phyloP scores from a whole-genome alignment of 1,140 invertebrate species.

The Nasonia longicornis region DNA sequence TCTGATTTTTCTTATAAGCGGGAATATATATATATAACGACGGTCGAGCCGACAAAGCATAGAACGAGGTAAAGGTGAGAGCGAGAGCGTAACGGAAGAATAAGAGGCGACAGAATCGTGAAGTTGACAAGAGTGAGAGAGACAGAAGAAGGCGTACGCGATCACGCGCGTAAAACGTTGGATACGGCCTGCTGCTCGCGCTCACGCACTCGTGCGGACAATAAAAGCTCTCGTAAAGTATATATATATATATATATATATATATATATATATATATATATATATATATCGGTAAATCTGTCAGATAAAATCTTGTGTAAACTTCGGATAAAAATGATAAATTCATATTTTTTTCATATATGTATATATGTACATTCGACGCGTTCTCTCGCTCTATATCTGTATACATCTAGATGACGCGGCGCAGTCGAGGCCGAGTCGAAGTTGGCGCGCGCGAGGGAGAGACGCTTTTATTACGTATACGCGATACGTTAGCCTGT shows the following conservation, averaged over 20 bases:
- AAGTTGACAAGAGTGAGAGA: background rate
- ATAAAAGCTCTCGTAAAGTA: constrained; percentile 35
- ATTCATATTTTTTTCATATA: constrained; percentile 11
- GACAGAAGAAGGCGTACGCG: background rate
- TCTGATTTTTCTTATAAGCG: too few relatives aligned
- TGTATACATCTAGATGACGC: too few relatives aligned
- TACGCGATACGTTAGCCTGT: background rate
- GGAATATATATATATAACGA: too few relatives aligned
- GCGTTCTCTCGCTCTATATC: background rate
- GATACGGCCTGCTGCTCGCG: background rate
- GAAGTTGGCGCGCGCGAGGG: background rate
- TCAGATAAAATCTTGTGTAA: constrained; percentile 24
- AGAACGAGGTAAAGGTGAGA: too few relatives aligned
- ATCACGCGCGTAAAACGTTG: constrained; percentile 3
- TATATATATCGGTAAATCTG: constrained; percentile 22
- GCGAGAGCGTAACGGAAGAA: background rate
- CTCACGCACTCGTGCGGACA: background rate
- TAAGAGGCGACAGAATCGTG: background rate
- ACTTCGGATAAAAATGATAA: constrained; percentile 30
- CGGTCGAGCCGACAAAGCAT: too few relatives aligned
- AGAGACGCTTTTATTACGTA: background rate
- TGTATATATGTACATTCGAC: background rate
- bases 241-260: constrained; percentile 11
- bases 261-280: background rate
- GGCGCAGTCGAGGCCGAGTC: too few relatives aligned